Evolutionary conservation across 2,888 invertebrate genomes (phyloP).

Genomic region (Invenusta paracnida): DNA sequence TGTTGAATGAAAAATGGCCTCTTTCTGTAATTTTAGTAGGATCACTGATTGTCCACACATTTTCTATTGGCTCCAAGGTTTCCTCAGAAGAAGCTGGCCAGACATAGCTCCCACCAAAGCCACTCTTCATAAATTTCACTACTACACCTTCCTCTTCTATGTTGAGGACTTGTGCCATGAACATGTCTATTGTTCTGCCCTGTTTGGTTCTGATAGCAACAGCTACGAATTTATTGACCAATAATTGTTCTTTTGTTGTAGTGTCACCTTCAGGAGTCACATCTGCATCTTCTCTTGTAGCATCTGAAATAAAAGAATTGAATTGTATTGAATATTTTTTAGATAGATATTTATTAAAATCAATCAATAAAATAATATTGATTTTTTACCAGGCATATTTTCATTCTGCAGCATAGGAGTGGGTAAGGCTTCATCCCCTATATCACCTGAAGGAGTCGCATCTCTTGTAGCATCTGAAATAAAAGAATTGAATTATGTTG

Average conservation of each 20-base stretch:
- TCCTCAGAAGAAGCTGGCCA: slow-evolving; percentile 13
- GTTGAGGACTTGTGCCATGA: background rate
- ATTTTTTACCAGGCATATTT: no score
- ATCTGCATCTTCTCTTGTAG: no score
- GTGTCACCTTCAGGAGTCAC: no score
- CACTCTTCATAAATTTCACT: background rate
- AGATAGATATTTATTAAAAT: no score
- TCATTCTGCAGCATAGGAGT: no score
- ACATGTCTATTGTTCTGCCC: background rate
- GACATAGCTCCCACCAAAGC: background rate
- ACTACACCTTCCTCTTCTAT: slow-evolving; percentile 23
- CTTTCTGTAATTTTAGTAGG: background rate
- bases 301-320: no score
- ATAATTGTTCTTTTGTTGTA: background rate
- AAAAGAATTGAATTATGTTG: no score
- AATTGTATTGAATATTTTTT: no score
- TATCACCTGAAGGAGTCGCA: no score
- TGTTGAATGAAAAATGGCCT: background rate
- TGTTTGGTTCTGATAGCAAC: background rate
- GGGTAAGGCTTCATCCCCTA: no score
- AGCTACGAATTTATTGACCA: background rate
- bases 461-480: no score
- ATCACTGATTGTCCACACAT: background rate
- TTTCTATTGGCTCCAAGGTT: background rate
- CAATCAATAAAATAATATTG: no score